Evolutionary conservation across 2,113 vertebrate genomes (phyloP).

Genomic region (Oenanthe oenanthe): DNA sequence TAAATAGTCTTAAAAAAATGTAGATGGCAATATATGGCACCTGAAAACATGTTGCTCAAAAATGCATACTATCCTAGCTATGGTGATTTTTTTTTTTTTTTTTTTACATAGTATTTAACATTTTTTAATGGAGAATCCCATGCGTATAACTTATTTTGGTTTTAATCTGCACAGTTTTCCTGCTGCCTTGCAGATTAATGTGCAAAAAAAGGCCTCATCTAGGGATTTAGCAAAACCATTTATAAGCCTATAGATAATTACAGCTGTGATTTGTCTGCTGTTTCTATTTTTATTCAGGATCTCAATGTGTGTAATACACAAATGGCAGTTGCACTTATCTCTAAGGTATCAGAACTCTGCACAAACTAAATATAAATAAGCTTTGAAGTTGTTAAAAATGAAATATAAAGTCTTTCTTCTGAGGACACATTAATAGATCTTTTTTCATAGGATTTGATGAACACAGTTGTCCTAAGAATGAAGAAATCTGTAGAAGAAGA

Average conservation of each 20-base stretch:
- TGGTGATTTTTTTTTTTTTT: not conserved
- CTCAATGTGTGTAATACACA: not conserved
- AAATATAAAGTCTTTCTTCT: not conserved
- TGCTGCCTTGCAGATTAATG: not conserved
- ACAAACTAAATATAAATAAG: not conserved
- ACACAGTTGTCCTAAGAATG: constrained; percentile 77
- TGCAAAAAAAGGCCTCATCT: not conserved
- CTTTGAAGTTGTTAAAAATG: not conserved
- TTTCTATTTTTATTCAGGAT: not conserved
- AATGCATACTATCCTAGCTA: not conserved
- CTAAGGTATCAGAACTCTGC: not conserved
- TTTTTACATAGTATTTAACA: not conserved
- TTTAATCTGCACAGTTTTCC: not conserved
- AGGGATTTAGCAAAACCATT: not conserved
- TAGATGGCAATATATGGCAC: not conserved
- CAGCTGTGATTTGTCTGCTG: not conserved
- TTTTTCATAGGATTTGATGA: constrained; percentile 79
- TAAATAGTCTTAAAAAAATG: not conserved
- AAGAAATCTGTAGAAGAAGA: constrained; percentile 89
- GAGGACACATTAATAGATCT: not conserved
- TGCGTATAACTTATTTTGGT: not conserved
- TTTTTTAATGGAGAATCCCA: not conserved
- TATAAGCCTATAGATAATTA: not conserved
- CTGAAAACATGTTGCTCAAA: not conserved
- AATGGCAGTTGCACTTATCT: not conserved